A percentile compares a stretch with the other conserved stretches of the same genome.
Evolutionary conservation across 2,797 vertebrate species (phyloP).

Genomic region (Carcharodon carcharias): DNA sequence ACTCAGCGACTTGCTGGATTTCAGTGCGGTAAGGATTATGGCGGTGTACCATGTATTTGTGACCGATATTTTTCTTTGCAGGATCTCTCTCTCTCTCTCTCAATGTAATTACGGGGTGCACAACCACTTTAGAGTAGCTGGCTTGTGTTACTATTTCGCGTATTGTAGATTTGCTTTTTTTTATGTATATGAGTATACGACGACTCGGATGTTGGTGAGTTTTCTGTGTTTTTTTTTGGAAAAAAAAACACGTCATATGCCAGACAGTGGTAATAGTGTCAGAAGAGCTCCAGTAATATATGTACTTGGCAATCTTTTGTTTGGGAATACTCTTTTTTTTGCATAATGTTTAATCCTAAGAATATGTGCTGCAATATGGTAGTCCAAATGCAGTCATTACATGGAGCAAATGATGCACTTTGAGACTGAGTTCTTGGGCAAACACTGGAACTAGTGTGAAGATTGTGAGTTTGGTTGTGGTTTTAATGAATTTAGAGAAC

Average conservation of each 20-base stretch:
- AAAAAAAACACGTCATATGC: neutral
- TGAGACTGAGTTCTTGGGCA: neutral
- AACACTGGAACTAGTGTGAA: neutral
- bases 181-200: neutral
- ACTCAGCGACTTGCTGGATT: slow-evolving; percentile 98
- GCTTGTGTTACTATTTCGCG: neutral
- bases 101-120: neutral
- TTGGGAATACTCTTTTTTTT: neutral
- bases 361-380: neutral
- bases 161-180: neutral
- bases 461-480: slow-evolving; percentile 5
- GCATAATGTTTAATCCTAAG: neutral
- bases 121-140: neutral
- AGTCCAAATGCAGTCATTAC: neutral
- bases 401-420: neutral
- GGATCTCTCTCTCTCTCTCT: neutral
- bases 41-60: neutral
- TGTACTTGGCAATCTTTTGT: slow-evolving; percentile 23
- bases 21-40: slow-evolving; percentile 88
- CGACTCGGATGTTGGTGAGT: neutral
- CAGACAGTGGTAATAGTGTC: neutral
- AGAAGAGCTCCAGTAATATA: neutral
- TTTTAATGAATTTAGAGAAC: neutral
- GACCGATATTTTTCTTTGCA: slow-evolving; percentile 20
- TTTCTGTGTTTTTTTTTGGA: neutral